Base-by-base conservation (phyloP, 2,797 vertebrate species). In the Lates japonicus region DNA sequence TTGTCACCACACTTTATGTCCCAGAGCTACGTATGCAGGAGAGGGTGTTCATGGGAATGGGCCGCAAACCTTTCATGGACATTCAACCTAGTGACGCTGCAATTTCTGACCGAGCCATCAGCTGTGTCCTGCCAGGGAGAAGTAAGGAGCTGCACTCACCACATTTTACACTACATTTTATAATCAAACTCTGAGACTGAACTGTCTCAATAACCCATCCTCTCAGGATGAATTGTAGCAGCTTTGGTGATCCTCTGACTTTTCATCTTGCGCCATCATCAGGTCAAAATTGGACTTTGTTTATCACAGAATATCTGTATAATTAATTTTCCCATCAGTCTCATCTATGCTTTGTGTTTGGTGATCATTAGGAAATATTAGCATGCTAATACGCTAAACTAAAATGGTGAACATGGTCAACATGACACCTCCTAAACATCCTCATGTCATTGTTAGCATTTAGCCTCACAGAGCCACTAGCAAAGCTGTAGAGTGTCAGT, bases 11-110 rank as follows among this genome's bases (percentile, higher is more conserved):
- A 3, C 12, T 10, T 1, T 58, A 13, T 78, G 59, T 81, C 81
- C 17, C 89, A 97, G 96, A 97, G 86, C 90, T 96, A 65, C 94
- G 95, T 20, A 90, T 96, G 86, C 96, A 96, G 88, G 96, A 96
- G 90, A 91, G 96, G 69, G 93, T 95, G 51, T 96, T 96, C 75
- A 96, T 96, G 94, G 96, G 96, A 77, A 94, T 96, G 66, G 94
- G 94, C 37, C 89, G 87, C 73, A 96, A 96, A 90, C 94, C 95
- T 31, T 96, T 96, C 82, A 93, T 95, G 92, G 96, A 96, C 82
- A 96, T 96, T 86, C 93, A 95, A 58, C 95, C 94, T 20, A 96
- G 93, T 75, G 95, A 96, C 41, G 94, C 94, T 33, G 95, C 95
- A 31, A 96, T 96, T 88, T 94, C 92, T 75, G 94, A 96, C 89